These are phyloP conservation scores for Lanistes nyassanus DNA, from an alignment of 1,140 invertebrate genomes.

Conservation along the genomic window DNA sequence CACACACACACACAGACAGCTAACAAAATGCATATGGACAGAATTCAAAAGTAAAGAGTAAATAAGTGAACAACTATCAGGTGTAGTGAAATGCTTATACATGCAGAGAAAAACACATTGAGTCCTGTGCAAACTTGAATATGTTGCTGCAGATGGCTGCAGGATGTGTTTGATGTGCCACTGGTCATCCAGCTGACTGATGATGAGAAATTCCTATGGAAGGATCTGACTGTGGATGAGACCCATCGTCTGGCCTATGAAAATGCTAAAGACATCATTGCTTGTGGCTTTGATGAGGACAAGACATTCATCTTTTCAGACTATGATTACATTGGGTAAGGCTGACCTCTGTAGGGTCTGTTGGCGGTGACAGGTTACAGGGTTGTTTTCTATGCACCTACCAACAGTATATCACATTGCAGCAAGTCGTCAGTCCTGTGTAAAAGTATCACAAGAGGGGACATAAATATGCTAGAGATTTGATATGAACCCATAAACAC, in stretches of 20 bases:
- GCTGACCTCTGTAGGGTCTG: not conserved
- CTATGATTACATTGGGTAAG: slow-evolving; percentile 91
- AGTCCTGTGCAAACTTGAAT: not conserved
- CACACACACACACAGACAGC: not conserved
- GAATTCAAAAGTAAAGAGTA: too few species aligned
- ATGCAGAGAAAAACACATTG: too few species aligned
- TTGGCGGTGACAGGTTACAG: too few species aligned
- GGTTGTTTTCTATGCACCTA: too few species aligned
- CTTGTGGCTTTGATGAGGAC: slow-evolving; percentile 93
- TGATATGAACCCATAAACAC: too few species aligned
- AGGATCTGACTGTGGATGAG: slow-evolving; percentile 91
- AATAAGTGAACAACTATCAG: too few species aligned
- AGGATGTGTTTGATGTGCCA: slow-evolving; percentile 97
- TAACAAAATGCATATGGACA: not conserved
- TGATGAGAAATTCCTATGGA: slow-evolving; percentile 99
- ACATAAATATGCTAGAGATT: too few species aligned
- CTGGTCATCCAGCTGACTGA: slow-evolving; percentile 97
- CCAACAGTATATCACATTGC: too few species aligned
- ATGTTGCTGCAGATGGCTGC: slow-evolving; percentile 82
- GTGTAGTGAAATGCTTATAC: too few species aligned
- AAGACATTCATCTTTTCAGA: slow-evolving; percentile 99
- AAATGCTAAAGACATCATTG: slow-evolving; percentile 99
- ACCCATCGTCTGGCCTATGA: slow-evolving; percentile 84
- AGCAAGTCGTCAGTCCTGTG: too few species aligned
- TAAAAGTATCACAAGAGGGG: too few species aligned